Conservation (phyloP, 2,797 vertebrate genomes). For the Heterohyrax brucei region DNA sequence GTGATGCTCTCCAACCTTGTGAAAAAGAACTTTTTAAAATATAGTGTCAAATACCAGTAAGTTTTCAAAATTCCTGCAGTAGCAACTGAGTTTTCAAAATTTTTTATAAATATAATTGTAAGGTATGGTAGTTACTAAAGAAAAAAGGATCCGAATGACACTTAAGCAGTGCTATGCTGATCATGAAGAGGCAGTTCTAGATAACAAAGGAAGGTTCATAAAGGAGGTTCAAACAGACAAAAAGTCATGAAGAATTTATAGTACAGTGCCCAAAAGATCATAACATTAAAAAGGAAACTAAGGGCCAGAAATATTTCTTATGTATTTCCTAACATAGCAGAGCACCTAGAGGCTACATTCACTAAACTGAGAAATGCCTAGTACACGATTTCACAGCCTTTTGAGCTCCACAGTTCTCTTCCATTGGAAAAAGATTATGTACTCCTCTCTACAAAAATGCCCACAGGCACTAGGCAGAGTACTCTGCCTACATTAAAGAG, state of each 20-base stretch:
- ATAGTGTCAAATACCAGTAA: not conserved
- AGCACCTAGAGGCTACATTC: not conserved
- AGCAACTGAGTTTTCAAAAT: not conserved
- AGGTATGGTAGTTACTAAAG: not conserved
- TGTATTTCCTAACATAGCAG: not conserved
- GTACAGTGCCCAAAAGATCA: not conserved
- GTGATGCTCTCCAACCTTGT: not conserved
- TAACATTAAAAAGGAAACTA: not conserved
- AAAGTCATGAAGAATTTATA: not conserved
- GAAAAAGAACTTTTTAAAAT: slow-evolving; percentile 3
- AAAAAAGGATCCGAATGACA: not conserved
- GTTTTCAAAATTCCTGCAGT: not conserved
- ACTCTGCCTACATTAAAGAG: not conserved
- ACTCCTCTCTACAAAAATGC: not conserved
- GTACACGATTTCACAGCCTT: not conserved
- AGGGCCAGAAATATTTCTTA: not conserved
- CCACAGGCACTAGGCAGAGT: not conserved
- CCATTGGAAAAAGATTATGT: not conserved
- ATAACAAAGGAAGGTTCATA: not conserved
- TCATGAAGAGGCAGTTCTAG: not conserved
- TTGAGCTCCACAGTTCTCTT: not conserved
- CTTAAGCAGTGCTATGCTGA: not conserved
- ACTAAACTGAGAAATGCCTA: not conserved
- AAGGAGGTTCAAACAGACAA: not conserved
- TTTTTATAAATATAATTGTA: not conserved